These are phyloP conservation scores for Rhyacophila brunnea DNA, from an alignment of 1,140 invertebrate species.

Conservation along the genomic window DNA sequence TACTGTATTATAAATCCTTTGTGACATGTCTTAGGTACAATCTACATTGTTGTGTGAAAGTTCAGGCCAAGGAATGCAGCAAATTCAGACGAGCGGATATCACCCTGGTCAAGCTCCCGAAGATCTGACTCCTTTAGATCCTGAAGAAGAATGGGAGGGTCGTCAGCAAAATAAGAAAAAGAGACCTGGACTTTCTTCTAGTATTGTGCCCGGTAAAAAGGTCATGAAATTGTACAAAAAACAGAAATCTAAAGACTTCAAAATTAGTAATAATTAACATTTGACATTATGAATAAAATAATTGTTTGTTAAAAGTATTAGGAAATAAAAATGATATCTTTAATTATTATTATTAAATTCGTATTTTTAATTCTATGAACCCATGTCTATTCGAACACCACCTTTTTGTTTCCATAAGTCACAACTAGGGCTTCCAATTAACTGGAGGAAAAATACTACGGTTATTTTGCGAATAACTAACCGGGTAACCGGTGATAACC, in stretches of 20 bases:
- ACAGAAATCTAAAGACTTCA: conserved; percentile 36
- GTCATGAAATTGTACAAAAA: conserved; percentile 76
- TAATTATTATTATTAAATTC: too few relatives aligned
- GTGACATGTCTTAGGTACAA: conserved; percentile 19
- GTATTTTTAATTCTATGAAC: too few relatives aligned
- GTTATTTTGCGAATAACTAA: too few relatives aligned
- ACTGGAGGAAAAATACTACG: too few relatives aligned
- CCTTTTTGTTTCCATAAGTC: too few relatives aligned
- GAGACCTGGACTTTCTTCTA: conserved; percentile 73
- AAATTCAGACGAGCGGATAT: conserved; percentile 39
- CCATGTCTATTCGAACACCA: too few relatives aligned
- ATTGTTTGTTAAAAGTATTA: too few relatives aligned
- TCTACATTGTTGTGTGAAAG: conserved; percentile 45
- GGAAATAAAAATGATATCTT: too few relatives aligned
- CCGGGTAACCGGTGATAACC: too few relatives aligned
- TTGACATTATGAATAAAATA: not conserved
- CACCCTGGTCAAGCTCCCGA: not conserved
- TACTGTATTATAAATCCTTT: too few relatives aligned
- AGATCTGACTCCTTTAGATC: conserved; percentile 27
- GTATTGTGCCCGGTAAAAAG: conserved; percentile 80
- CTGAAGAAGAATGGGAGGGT: conserved; percentile 55
- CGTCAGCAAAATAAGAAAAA: conserved; percentile 61
- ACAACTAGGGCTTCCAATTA: too few relatives aligned
- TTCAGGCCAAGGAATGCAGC: conserved; percentile 40
- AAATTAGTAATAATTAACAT: not conserved